phyloP scores from a whole-genome alignment of 2,888 invertebrate species.

The Leptinotarsa juncta region DNA sequence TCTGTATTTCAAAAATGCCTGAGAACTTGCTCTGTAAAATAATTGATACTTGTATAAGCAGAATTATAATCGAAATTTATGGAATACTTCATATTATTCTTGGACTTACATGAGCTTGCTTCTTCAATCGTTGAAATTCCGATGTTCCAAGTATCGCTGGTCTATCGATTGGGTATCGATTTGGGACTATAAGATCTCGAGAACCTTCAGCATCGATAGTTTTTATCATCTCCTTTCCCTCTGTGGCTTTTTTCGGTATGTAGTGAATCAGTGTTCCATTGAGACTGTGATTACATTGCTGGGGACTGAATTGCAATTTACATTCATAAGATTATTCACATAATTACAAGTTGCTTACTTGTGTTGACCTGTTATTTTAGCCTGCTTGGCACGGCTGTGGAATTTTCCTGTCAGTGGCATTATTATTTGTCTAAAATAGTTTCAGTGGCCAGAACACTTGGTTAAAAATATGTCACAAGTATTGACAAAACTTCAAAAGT shows the following conservation, averaged over 20 bases:
- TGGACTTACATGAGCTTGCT: conserved; percentile 69
- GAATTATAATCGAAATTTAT: too few relatives aligned
- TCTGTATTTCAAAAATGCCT: too few relatives aligned
- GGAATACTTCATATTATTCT: neutral
- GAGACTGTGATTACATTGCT: conserved; percentile 59
- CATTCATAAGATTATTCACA: neutral
- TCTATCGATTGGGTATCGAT: conserved; percentile 67
- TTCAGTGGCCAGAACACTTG: neutral
- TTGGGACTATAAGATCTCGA: conserved; percentile 69
- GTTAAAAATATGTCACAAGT: neutral
- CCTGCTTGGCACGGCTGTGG: conserved; percentile 19
- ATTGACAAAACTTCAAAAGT: conserved; percentile 22
- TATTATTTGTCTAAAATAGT: neutral
- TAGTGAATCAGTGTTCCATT: conserved; percentile 60
- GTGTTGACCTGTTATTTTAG: conserved; percentile 22
- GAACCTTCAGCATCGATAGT: conserved; percentile 61
- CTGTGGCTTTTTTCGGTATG: conserved; percentile 59
- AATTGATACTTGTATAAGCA: too few relatives aligned
- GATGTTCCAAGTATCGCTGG: conserved; percentile 72
- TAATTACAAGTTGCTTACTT: conserved; percentile 15
- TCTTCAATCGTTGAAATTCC: conserved; percentile 72
- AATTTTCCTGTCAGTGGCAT: conserved; percentile 22
- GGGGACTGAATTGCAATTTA: conserved; percentile 44
- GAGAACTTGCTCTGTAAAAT: too few relatives aligned
- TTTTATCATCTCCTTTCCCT: conserved; percentile 50